Evolutionary conservation across 2,797 vertebrate genomes (phyloP).

Genomic region (Diplodus sargus): DNA sequence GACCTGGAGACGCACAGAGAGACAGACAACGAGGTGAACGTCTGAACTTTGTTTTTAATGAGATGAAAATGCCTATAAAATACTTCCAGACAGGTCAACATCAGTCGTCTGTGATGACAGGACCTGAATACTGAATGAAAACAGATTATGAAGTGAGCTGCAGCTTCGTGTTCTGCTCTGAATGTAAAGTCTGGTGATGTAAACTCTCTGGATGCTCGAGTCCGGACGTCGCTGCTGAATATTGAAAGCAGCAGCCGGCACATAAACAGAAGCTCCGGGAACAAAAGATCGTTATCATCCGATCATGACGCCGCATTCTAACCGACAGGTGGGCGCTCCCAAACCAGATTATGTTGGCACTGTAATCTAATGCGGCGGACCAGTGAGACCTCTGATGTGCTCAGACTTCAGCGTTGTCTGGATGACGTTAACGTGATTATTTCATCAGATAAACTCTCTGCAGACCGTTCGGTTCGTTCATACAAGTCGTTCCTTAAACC

Average conservation of each 20-base stretch:
- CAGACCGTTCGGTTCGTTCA: no score
- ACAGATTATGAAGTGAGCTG: not conserved
- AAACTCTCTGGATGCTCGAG: not conserved
- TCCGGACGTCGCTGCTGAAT: conserved; percentile 9
- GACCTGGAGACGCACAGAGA: conserved; percentile 71
- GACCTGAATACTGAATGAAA: not conserved
- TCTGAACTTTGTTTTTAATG: no score
- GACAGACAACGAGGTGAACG: no score
- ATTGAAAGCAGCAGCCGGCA: not conserved
- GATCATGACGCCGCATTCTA: not conserved
- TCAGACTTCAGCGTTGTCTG: not conserved
- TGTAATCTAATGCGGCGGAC: conserved; percentile 19
- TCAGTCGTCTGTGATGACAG: not conserved
- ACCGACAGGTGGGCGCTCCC: conserved; percentile 1
- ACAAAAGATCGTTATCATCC: conserved; percentile 9
- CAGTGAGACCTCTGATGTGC: not conserved
- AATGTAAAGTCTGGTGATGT: not conserved
- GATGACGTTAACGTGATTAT: not conserved
- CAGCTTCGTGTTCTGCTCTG: not conserved
- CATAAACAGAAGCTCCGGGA: conserved; percentile 14
- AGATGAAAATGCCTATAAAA: no score
- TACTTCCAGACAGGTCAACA: not conserved
- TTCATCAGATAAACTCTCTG: no score
- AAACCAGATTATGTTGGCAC: conserved; percentile 14
- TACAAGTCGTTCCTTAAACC: no score